These are phyloP conservation scores for Ochotona curzoniae DNA, from an alignment of 2,113 vertebrate genomes.

Conservation along the genomic window DNA sequence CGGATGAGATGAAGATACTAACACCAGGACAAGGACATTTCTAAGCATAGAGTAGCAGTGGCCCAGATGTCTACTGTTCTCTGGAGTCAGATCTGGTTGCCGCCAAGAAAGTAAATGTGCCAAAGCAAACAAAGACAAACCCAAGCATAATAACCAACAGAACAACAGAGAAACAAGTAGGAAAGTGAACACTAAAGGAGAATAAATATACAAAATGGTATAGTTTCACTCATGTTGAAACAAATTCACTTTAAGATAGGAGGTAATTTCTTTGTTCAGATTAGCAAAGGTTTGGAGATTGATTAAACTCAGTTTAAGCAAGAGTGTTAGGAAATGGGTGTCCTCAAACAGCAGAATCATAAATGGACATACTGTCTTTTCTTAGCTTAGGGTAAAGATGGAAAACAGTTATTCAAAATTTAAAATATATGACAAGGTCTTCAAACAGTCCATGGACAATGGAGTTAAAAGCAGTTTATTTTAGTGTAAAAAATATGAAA, in stretches of 20 bases:
- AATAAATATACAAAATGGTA: neutral
- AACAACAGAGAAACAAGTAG: neutral
- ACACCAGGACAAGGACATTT: neutral
- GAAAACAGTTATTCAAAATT: constrained; percentile 32
- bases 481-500: too few relatives aligned
- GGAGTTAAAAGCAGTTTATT: too few relatives aligned
- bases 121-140: constrained; percentile 48
- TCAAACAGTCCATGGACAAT: too few relatives aligned
- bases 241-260: constrained; percentile 28
- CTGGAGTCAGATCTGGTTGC: constrained; percentile 26
- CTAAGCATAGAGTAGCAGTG: constrained; percentile 16
- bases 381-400: neutral
- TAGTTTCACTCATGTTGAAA: constrained; percentile 10
- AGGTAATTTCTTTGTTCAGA: neutral
- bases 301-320: neutral
- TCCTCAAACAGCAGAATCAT: neutral
- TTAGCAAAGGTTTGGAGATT: neutral
- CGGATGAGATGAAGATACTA: constrained; percentile 29
- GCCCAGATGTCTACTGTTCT: constrained; percentile 35
- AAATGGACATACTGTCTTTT: neutral
- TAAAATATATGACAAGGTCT: neutral
- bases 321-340: neutral
- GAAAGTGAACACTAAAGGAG: neutral
- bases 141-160: neutral
- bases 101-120: neutral